Conservation (phyloP, 2,797 vertebrate genomes). For the Tolypeutes matacus region DNA sequence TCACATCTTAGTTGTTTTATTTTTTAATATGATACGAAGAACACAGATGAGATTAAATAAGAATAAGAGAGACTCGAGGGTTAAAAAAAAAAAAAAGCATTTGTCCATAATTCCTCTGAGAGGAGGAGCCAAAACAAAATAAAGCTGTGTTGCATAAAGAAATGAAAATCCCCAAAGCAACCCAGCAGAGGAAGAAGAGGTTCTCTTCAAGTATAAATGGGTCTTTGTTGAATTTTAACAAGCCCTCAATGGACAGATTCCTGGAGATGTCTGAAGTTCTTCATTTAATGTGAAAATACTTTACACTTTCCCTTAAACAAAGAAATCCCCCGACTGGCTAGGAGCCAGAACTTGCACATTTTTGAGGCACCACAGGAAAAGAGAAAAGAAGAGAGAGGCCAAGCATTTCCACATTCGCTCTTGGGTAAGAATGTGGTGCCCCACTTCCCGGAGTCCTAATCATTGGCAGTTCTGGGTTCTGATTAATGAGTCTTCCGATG, state of each 20-base stretch:
- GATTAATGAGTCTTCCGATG: slow-evolving; percentile 75
- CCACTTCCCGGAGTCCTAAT: slow-evolving; percentile 68
- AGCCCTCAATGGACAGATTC: slow-evolving; percentile 83
- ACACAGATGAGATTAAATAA: slow-evolving; percentile 33
- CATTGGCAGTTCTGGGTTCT: slow-evolving; percentile 69
- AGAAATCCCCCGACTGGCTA: slow-evolving; percentile 77
- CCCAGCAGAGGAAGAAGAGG: slow-evolving; percentile 55
- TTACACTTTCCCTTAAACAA: slow-evolving; percentile 82
- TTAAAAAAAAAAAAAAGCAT: not conserved
- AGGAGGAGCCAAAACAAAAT: not conserved
- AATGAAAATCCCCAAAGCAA: slow-evolving; percentile 39
- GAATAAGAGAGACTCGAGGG: not conserved
- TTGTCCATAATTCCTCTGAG: slow-evolving; percentile 1
- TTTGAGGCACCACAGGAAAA: slow-evolving; percentile 73
- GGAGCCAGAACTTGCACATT: slow-evolving; percentile 70
- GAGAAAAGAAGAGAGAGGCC: slow-evolving; percentile 61
- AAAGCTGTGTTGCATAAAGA: slow-evolving; percentile 30
- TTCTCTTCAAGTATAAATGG: slow-evolving; percentile 84
- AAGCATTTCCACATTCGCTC: slow-evolving; percentile 67
- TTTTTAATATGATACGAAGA: not conserved
- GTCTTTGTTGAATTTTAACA: slow-evolving; percentile 88
- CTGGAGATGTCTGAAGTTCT: slow-evolving; percentile 84
- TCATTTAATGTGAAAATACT: slow-evolving; percentile 86
- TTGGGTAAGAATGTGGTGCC: slow-evolving; percentile 63
- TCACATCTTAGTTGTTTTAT: not conserved